Percentiles rank a stretch among this genome's conserved stretches.
These are phyloP conservation scores for Helogale parvula DNA, from an alignment of 2,113 vertebrate genomes.

Conservation along the genomic window DNA sequence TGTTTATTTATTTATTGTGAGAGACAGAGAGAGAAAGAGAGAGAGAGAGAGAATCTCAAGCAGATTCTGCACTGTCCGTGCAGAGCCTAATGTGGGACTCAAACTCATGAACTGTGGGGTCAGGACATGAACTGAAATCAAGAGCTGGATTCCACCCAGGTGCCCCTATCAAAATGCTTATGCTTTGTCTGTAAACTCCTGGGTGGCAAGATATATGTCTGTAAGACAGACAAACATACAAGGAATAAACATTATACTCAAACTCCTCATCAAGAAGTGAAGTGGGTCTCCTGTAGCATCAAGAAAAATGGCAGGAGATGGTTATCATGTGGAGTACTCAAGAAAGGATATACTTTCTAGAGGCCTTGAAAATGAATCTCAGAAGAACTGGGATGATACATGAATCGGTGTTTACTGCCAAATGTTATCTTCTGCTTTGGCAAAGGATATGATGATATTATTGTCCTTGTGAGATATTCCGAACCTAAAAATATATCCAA, in stretches of 20 bases:
- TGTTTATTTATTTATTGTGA: too few relatives aligned
- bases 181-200: neutral
- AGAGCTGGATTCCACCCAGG: too few relatives aligned
- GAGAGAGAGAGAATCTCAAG: too few relatives aligned
- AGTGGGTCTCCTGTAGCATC: neutral
- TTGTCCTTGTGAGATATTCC: slow-evolving; percentile 16
- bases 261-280: neutral
- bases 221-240: neutral
- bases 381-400: neutral
- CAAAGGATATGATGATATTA: slow-evolving; percentile 18
- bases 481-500: neutral
- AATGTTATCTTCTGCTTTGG: slow-evolving; percentile 36
- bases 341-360: neutral
- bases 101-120: too few relatives aligned
- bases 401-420: slow-evolving; percentile 29
- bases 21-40: too few relatives aligned
- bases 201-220: neutral
- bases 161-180: neutral
- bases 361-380: neutral
- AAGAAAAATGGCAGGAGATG: neutral
- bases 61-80: too few relatives aligned
- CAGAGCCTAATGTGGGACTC: too few relatives aligned
- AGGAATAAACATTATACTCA: neutral
- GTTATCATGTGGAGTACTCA: neutral
- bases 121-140: too few relatives aligned